Base-by-base conservation (phyloP, 2,797 vertebrate genomes). In the Rhyacichthys aspro region DNA sequence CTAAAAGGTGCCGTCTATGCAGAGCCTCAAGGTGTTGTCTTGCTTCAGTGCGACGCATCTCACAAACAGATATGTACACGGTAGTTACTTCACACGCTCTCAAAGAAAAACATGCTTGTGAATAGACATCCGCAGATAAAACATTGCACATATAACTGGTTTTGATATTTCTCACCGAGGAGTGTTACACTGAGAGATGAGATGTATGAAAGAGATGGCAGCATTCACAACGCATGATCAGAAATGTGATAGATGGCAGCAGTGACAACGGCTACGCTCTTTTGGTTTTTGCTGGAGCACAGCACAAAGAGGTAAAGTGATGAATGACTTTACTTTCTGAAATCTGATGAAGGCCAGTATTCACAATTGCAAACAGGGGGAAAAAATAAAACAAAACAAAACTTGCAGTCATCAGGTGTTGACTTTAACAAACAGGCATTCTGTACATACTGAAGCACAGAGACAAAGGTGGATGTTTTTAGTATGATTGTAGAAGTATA, bases 171-270 rank as follows among this genome's bases (percentile, higher is more conserved):
- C 58, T 55, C 59, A 59, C 63, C 36, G 72, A 44, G 1, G 43
- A 42, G 36, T 50, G 18, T 38, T 34, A 50, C 59, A 70, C 58
- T 12, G 11, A 49, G 70, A 74, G 55, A 73, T 48, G n/a, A 55
- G 65, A 78, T 53, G 72, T 44, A 70, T 50, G 53, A 79, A 73
- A 86, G 73, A 39, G 68, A 84, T 78, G 74, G 63, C 53, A 59
- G 70, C 65, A 10, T 63, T 70, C 66, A 52, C 50, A 47, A 53
- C 63, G 58, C 62, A 78, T 82, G 70, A 80, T 56, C 67, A 67
- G 63, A 75, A 63, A 70, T 46, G 18, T 85, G 81, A 87, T 78
- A 11, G 79, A 89, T 87, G 82, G 44, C 47, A 45, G 48, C 55
- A 71, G 50, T 71, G 80, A 77, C 74, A 67, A 16, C 23, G 10